Base-by-base conservation (phyloP, 2,797 vertebrate species). In the Amblyraja radiata region DNA sequence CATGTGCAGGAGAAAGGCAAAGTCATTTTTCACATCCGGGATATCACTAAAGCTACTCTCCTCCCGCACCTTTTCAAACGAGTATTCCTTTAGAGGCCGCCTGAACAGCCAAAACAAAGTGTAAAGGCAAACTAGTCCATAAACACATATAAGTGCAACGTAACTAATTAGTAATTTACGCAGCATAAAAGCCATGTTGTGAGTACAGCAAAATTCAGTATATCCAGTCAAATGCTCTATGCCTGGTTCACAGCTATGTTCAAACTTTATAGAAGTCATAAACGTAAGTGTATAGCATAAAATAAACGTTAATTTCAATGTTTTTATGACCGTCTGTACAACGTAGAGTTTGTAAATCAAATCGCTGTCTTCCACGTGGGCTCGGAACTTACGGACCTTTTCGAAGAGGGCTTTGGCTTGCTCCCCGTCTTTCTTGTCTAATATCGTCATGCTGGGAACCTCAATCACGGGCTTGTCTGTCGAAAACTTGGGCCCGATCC, bases 11-110 rank as follows among this genome's bases (percentile, higher is more conserved):
- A 99, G 98, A 94, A 99, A 99, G 0, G 99, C 99, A 96, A 99
- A 99, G 94, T 99, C 99, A 0, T 99, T 99, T 95, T 99, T 99
- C 58, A 99, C 99, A 93, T 99, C 99, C 0, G 99, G 99, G 95
- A 99, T 99, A 95, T 99, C 99, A 58, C 99, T 99, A 95, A 99
- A 99, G 95, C 98, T 99, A 94, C 99, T 99, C 95, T 99, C 99
- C 94, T 99, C 99, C 94, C 99, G 95, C 93, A 99, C 98, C 94
- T 99, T 99, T 94, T 99, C 99, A 93, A 99, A 99, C 0, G 99
- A 99, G 93, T 99, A 99, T 94, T 99, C 99, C 95, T 99, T 99
- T 36, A 99, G 96, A 11, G 99, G 98, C 91, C 99, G 97, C 78
- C 98, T 97, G 94, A 99, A 99, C 54, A 99, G 96, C 99, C 99